These are phyloP conservation scores for Cheilosia impressa DNA, from an alignment of 2,888 invertebrate genomes.

Conservation along the genomic window DNA sequence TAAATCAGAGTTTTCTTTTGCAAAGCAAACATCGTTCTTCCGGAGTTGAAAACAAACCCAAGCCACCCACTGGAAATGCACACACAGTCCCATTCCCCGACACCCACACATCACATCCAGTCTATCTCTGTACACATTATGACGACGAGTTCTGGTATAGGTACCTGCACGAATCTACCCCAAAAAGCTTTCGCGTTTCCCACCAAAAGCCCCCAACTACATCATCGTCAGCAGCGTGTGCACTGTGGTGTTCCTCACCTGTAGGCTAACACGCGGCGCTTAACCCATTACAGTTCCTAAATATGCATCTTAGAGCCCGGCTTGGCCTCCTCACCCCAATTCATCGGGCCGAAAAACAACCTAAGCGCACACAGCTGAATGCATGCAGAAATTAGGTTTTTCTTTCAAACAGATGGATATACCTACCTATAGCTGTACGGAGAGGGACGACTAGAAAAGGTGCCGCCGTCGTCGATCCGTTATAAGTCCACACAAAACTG, in stretches of 20 bases:
- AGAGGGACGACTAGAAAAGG: conserved; percentile 62
- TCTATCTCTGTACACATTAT: conserved; percentile 1
- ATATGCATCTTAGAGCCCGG: conserved; percentile 69
- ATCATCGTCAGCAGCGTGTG: conserved; percentile 25
- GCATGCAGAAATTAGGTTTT: conserved; percentile 30
- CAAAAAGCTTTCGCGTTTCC: conserved; percentile 28
- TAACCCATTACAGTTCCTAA: conserved; percentile 61
- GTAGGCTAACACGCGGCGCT: conserved; percentile 74
- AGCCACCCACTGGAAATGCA: conserved; percentile 61
- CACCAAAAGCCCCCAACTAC: conserved; percentile 6
- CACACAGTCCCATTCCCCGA: conserved; percentile 24
- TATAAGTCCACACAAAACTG: conserved; percentile 36
- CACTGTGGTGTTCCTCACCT: conserved; percentile 69
- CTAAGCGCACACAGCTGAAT: conserved; percentile 34
- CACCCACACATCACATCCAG: conserved; percentile 63
- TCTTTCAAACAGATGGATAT: conserved; percentile 20
- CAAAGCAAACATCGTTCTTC: conserved; percentile 35
- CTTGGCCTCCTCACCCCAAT: conserved; percentile 74
- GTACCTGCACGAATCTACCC: conserved; percentile 34
- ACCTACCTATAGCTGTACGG: too few relatives aligned
- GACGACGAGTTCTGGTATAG: conserved; percentile 40
- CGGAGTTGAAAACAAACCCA: conserved; percentile 34
- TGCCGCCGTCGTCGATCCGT: conserved; percentile 66
- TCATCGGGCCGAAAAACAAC: conserved; percentile 54
- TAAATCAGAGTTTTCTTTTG: not conserved